Evolutionary conservation across 2,888 invertebrate genomes (phyloP).

Genomic region (Nomada fabriciana): DNA sequence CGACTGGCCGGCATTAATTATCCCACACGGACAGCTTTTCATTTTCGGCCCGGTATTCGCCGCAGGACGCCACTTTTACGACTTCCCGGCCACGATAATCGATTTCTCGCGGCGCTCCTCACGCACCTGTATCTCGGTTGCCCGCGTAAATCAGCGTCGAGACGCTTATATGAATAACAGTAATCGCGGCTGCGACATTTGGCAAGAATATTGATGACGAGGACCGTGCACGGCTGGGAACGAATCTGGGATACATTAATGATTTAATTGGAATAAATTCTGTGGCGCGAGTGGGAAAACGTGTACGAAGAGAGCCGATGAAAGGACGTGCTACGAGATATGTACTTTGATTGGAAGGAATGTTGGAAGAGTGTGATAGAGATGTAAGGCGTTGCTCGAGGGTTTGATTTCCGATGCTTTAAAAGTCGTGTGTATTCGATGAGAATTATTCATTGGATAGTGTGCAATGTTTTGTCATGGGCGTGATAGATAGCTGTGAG

Average conservation of each 20-base stretch:
- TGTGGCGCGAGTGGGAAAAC: background rate
- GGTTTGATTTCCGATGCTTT: background rate
- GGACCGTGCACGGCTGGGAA: background rate
- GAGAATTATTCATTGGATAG: background rate
- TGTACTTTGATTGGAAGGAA: background rate
- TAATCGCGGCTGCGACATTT: conserved; percentile 30
- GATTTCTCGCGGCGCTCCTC: conserved; percentile 61
- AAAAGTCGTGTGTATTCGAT: background rate
- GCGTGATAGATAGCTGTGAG: no score
- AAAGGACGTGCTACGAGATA: background rate
- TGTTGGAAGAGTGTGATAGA: background rate
- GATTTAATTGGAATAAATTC: conserved; percentile 45
- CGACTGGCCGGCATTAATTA: conserved; percentile 71
- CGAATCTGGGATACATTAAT: background rate
- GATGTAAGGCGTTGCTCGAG: background rate
- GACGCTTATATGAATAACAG: conserved; percentile 50
- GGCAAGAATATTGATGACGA: conserved; percentile 46
- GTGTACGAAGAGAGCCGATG: no score
- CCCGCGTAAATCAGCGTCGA: conserved; percentile 52
- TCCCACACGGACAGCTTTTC: conserved; percentile 70
- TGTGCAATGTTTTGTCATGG: background rate
- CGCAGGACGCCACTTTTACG: conserved; percentile 66
- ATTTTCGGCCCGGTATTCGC: conserved; percentile 71
- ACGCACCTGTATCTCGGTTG: conserved; percentile 49
- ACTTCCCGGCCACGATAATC: conserved; percentile 61